Base-by-base conservation (phyloP, 1,140 invertebrate species). In the Ostrea denselamellosa region DNA sequence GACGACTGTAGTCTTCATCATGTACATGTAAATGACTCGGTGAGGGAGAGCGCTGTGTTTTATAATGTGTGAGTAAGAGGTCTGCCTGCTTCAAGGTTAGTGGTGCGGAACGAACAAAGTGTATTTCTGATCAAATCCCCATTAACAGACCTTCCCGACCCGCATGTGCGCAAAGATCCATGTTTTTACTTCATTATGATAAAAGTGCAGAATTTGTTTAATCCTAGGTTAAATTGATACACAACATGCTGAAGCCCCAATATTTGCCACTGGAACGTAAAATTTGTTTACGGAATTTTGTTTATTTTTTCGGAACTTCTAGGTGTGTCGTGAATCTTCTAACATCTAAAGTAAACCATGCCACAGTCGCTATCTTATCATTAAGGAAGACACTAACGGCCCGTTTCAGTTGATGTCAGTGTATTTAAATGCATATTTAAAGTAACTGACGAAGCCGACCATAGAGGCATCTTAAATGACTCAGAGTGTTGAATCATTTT, bases 141-240 rank as follows among this genome's bases (percentile, higher is more conserved):
- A 77, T 77, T 28, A 77, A 77, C 68, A 77, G 68, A 77, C 68
- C 68, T 77, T 77, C 68, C 68, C 28, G 68, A 77, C 68, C 68
- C 68, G 28, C 68, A 77, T 77, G 68, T 77, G 68, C 68, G 68
- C 68, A 28, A 25, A 25, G 28, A 77, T 77, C 12, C 68, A 77
- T 77, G 68, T 77, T 77, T 34, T 77, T 77, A 77, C 68, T 77
- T 25, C 34, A 77, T 44, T 77, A 77, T 34, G 68, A 77, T 77
- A 77, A 77, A 77, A 77, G 68, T 77, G 68, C 68, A 77, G 8
- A 25, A 34, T 77, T 77, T 77, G 25, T 77, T 25, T 77, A 77
- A 28, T 77, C 56, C 17, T 22, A 28, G 25, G 9, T 28, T 44
- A 44, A 44, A 44, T 44, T 44, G 22, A 28, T 77, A 14, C 28